Base-by-base conservation (phyloP, 2,797 vertebrate genomes). In the Crenuchus spilurus region DNA sequence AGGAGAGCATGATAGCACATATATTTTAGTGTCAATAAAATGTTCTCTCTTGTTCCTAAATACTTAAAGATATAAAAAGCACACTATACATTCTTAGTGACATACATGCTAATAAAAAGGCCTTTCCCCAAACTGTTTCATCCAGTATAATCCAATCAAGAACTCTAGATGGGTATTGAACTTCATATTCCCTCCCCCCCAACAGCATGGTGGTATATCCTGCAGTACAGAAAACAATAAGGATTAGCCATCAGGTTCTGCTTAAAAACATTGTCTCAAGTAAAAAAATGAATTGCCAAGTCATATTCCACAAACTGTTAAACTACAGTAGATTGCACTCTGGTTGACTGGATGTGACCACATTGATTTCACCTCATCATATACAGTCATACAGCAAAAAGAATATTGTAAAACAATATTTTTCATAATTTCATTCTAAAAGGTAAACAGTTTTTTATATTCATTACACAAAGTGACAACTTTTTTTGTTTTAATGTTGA, bases 61-160 rank as follows among this genome's bases (percentile, higher is more conserved):
- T 75, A 74, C 67, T 54, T 51, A 75, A 66, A 76, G 3, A 48
- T 37, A 41, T 70, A 55, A 66, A 72, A 78, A 62, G 64, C 73
- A 94, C 91, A 80, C 86, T 94, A 93, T 94, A 96, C 80, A 96
- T 91, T 87, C 90, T 70, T 69, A 65, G 37, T 63, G 57, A 75
- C 61, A 31, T 54, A 72, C 74, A 74, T 72, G 79, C 63, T 65
- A 57, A 75, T 64, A 65, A 65, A 70, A 75, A 75, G 37, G 42
- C 62, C 14, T 35, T 24, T 33, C 49, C 44, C 26, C 18, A 66
- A 62, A 68, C n/a, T 22, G n/a, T n/a, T 44, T 35, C 20, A 44
- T 66, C 41, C 18, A 58, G 37, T 35, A 58, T 64, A 28, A 60
- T 42, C 33, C 57, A 46, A 30, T 41, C 3, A 31, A 63, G 58